phyloP scores from a whole-genome alignment of 2,888 invertebrate genomes.

The Sinelater perroti region DNA sequence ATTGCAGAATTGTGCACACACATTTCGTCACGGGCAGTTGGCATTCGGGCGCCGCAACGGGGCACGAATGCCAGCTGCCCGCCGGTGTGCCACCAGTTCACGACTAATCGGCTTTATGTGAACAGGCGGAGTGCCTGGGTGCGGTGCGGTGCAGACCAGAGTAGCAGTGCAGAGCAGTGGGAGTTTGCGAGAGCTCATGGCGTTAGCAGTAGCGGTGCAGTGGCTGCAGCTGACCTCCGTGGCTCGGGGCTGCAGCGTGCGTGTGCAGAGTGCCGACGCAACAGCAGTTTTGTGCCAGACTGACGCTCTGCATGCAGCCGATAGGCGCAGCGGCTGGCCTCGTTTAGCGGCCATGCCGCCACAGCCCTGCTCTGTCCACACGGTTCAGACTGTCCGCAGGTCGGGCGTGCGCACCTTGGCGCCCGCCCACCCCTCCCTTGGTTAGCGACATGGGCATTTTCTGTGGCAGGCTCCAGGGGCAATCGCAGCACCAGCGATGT shows the following conservation, averaged over 20 bases:
- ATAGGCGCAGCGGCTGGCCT: constrained; percentile 8
- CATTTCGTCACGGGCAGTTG: constrained; percentile 20
- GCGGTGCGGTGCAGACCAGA: constrained; percentile 48
- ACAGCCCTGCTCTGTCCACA: too few species aligned
- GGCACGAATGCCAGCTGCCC: constrained; percentile 27
- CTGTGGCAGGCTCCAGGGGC: too few species aligned
- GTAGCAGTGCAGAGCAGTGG: constrained; percentile 61
- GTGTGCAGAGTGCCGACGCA: constrained; percentile 34
- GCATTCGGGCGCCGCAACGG: constrained; percentile 6
- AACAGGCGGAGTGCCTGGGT: constrained; percentile 48
- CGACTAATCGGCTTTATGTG: constrained; percentile 46
- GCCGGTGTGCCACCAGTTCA: constrained; percentile 19
- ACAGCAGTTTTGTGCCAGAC: constrained; percentile 22
- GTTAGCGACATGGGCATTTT: too few species aligned
- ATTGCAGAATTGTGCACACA: constrained; percentile 31
- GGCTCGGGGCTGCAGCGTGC: constrained; percentile 41
- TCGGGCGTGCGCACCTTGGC: too few species aligned
- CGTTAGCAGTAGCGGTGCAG: constrained; percentile 44
- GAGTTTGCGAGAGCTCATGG: constrained; percentile 40
- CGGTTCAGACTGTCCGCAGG: too few species aligned
- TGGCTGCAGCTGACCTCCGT: constrained; percentile 46
- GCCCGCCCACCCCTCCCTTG: too few species aligned
- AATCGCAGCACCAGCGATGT: too few species aligned
- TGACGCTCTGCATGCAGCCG: constrained; percentile 8
- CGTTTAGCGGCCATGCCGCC: constrained; percentile 7